Conservation (phyloP, 1,140 invertebrate species). For the Caenorhabditis remanei region DNA sequence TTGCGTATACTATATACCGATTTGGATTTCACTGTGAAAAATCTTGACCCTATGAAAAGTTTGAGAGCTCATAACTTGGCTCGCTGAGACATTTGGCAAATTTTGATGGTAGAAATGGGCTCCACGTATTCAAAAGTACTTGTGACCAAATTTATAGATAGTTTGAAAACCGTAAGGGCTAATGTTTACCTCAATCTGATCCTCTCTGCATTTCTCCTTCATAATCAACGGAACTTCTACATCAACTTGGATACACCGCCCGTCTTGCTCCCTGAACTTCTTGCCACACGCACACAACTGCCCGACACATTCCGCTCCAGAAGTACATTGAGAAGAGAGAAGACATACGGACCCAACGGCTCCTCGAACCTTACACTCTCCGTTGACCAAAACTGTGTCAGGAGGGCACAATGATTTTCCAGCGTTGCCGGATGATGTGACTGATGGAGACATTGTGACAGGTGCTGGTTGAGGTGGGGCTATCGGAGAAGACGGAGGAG, state of each 20-base stretch:
- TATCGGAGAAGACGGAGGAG: background rate
- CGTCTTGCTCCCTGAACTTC: conserved; percentile 54
- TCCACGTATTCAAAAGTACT: too few relatives aligned
- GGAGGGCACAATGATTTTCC: conserved; percentile 45
- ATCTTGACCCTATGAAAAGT: too few relatives aligned
- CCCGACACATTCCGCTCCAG: conserved; percentile 52
- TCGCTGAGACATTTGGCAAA: too few relatives aligned
- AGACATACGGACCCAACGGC: conserved; percentile 59
- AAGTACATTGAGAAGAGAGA: conserved; percentile 59
- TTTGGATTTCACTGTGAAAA: too few relatives aligned
- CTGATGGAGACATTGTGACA: background rate
- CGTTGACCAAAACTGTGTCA: conserved; percentile 50
- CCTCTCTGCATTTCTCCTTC: conserved; percentile 35
- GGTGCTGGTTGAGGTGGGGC: background rate
- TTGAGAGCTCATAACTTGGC: too few relatives aligned
- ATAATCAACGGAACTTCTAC: background rate
- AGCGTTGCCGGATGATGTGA: background rate
- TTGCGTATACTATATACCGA: too few relatives aligned
- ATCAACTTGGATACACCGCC: conserved; percentile 55
- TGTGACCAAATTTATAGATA: too few relatives aligned
- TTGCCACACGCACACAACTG: conserved; percentile 58
- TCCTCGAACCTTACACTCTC: conserved; percentile 58
- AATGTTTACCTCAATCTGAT: conserved; percentile 55
- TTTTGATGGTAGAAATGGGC: too few relatives aligned
- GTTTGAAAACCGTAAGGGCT: too few relatives aligned